A percentile compares a stretch with the other conserved stretches of the same genome.
Evolutionary conservation across 2,888 invertebrate species (phyloP).

Genomic region (Sesamia inferens): DNA sequence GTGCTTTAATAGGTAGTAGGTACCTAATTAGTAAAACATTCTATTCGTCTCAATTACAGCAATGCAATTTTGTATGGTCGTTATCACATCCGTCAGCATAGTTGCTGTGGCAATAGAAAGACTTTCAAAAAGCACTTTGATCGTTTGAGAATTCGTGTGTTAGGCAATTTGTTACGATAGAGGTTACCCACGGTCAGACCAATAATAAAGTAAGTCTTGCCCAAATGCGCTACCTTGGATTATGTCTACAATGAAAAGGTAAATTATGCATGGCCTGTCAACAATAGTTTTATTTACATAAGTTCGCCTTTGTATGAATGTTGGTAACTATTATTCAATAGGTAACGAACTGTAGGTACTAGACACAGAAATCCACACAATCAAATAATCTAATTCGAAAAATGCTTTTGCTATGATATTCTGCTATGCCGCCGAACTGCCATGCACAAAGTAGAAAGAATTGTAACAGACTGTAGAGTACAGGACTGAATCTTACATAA

Average conservation of each 20-base stretch:
- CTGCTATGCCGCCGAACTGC: neutral
- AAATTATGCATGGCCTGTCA: conserved; percentile 9
- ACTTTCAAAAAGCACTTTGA: neutral
- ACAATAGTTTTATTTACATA: conserved; percentile 12
- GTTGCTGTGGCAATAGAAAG: neutral
- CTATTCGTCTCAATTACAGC: neutral
- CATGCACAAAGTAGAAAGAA: neutral
- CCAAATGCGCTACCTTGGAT: neutral
- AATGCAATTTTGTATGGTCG: neutral
- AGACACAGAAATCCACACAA: neutral
- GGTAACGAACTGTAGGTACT: neutral
- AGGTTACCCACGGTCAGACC: neutral
- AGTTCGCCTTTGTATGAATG: neutral
- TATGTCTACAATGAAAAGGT: conserved; percentile 2
- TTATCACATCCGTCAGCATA: neutral
- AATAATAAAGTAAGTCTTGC: neutral
- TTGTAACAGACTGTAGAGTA: neutral
- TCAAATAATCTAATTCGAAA: neutral
- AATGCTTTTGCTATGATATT: neutral
- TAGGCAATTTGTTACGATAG: neutral
- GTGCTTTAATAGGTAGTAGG: neutral
- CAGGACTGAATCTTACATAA: neutral
- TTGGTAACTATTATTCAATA: neutral
- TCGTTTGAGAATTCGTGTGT: neutral
- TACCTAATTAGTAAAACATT: conserved; percentile 1